Evolutionary conservation across 2,888 invertebrate species (phyloP).

Genomic region (Hetaerina titia): DNA sequence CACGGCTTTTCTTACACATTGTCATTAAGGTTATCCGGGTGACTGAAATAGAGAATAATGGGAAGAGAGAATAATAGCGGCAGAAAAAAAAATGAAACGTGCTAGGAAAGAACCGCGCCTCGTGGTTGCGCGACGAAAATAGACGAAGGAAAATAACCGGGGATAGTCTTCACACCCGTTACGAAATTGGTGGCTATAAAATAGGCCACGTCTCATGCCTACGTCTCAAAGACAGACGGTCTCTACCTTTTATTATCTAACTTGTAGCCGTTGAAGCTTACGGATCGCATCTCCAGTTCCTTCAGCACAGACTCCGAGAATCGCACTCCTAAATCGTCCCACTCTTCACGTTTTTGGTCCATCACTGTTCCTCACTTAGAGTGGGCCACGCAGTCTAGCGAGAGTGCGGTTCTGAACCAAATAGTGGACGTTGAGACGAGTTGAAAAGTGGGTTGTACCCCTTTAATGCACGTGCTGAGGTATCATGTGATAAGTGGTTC

Average conservation of each 20-base stretch:
- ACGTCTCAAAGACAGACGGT: not conserved
- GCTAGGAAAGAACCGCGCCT: not conserved
- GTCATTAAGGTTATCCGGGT: not conserved
- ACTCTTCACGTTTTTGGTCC: not conserved
- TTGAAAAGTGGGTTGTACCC: not conserved
- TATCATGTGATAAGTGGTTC: not conserved
- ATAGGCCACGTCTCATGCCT: not conserved
- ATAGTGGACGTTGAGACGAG: not conserved
- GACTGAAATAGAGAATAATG: not conserved
- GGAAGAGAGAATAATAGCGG: not conserved
- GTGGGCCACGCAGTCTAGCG: not conserved
- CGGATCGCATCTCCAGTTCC: not conserved
- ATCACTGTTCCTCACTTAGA: no score
- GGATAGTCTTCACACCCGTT: not conserved
- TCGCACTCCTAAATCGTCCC: not conserved
- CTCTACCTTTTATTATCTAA: not conserved
- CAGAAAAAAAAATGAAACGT: not conserved
- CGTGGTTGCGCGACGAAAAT: not conserved
- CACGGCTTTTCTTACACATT: not conserved
- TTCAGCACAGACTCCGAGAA: not conserved
- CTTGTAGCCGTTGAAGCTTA: not conserved
- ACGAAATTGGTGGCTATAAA: constrained; percentile 39
- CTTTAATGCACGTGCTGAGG: not conserved
- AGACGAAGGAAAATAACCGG: not conserved
- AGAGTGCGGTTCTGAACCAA: not conserved